Evolutionary conservation across 2,888 invertebrate genomes (phyloP), one percentile per base, ranked within the genome.

Genomic region (Perdita meconis): DNA sequence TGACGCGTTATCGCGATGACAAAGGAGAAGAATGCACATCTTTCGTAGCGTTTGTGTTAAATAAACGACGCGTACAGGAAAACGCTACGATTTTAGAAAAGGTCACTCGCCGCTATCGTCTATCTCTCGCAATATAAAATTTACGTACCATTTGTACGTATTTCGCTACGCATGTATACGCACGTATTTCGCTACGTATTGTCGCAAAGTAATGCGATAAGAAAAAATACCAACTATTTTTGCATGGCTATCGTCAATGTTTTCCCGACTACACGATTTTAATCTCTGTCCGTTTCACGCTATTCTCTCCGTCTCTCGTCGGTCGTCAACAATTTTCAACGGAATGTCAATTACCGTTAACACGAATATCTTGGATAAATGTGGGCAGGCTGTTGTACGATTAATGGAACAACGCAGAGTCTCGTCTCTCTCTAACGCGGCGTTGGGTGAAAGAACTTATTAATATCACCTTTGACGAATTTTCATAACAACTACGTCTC

Each of bases 281-380:
- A n/a, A 59, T 50, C 16, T 51, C n/a, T 44, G 47, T 56, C 24
- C 40, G 30, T 66, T 73, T 40, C 61, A 61, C n/a, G n/a, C 8
- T 40, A 66, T 61, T 22, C 55, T 8, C 22, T 66, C n/a, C n/a
- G n/a, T n/a, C n/a, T n/a, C n/a, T n/a, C n/a, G 13, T 57, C 34
- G 61, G 56, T 68, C 26, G 59, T 44, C 40, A 60, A 56, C 44
- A 57, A 65, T 68, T 70, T 65, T 40, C n/a, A 53, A 42, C 67
- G 80, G 81, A 80, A 75, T 77, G 80, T 80, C 65, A 66, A 53
- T 59, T 65, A 74, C 38, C 47, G 24, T 68, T 55, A 68, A 73
- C 42, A 67, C 67, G 47, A 71, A 61, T 65, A 68, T 61, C 44
- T 56, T 55, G 57, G 40, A 72, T 72, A 69, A 59, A 74, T 60